A percentile compares a stretch with the other conserved stretches of the same genome.
These are phyloP conservation scores for Nymphalis io DNA, from an alignment of 1,140 invertebrate genomes.

Conservation along the genomic window DNA sequence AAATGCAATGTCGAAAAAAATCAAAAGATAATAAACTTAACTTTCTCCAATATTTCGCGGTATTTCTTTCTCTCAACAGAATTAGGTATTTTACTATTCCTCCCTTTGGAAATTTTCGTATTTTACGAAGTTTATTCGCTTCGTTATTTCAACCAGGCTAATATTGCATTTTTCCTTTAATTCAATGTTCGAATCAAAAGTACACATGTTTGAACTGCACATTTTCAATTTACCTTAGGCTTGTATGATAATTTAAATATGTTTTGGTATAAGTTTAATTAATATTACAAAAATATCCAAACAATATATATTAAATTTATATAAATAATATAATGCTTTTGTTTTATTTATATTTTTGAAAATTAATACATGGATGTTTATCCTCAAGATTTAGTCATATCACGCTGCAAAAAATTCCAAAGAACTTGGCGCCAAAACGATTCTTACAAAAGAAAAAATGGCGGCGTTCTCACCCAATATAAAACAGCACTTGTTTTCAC, in stretches of 20 bases:
- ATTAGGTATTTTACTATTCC: not conserved
- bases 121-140: constrained; percentile 14
- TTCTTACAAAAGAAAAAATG: not conserved
- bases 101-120: constrained; percentile 9
- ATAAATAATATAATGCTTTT: no score
- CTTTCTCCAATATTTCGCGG: not conserved
- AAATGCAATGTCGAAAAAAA: not conserved
- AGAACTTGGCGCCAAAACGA: not conserved
- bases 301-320: no score
- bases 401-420: no score
- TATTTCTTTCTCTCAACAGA: constrained; percentile 3
- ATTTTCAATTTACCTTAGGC: no score
- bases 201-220: not conserved
- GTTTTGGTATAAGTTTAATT: no score
- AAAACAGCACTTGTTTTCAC: constrained; percentile 13
- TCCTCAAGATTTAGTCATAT: no score
- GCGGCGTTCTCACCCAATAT: not conserved
- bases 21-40: not conserved
- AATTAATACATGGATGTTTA: no score
- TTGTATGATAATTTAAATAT: no score
- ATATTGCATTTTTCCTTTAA: constrained; percentile 7
- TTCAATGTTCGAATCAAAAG: constrained; percentile 6
- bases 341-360: no score
- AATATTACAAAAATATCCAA: no score
- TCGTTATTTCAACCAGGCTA: not conserved